Evolutionary conservation across 2,797 vertebrate genomes (phyloP).

Genomic region (Enteromius thamalakanensis): DNA sequence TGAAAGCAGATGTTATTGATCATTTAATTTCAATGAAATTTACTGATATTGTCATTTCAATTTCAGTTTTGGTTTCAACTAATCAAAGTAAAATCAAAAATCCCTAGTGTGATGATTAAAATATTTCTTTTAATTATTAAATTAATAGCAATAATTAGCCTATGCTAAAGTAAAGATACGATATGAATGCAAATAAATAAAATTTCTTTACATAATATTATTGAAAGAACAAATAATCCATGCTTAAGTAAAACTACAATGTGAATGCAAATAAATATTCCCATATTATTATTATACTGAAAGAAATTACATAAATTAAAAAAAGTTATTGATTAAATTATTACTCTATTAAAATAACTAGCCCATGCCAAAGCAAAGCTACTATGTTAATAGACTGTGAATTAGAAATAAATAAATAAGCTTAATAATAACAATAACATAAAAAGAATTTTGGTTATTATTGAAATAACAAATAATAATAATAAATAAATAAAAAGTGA

Average conservation of each 20-base stretch:
- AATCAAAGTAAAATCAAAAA: background rate
- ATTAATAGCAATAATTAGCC: background rate
- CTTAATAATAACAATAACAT: too few relatives aligned
- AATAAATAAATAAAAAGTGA: too few relatives aligned
- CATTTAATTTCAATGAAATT: too few relatives aligned
- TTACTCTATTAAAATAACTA: background rate
- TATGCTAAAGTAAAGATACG: background rate
- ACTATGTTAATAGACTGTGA: background rate
- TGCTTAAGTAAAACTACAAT: background rate
- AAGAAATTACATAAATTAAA: too few relatives aligned
- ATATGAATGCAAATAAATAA: background rate
- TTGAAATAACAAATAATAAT: background rate
- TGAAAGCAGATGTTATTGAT: background rate
- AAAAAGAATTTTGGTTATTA: background rate
- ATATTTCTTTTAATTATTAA: too few relatives aligned
- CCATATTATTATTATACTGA: background rate
- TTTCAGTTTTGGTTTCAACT: background rate
- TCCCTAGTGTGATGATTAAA: background rate
- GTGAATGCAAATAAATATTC: background rate
- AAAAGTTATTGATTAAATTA: too few relatives aligned
- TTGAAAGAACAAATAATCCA: background rate
- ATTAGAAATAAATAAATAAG: background rate
- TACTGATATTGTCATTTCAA: too few relatives aligned
- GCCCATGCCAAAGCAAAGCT: background rate
- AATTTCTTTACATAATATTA: background rate